Evolutionary conservation across 30 jellyfish, hydroid and myxozoan genomes (phyloP), one percentile per base, ranked within the genome.

Genomic region (Pelagia noctiluca): DNA sequence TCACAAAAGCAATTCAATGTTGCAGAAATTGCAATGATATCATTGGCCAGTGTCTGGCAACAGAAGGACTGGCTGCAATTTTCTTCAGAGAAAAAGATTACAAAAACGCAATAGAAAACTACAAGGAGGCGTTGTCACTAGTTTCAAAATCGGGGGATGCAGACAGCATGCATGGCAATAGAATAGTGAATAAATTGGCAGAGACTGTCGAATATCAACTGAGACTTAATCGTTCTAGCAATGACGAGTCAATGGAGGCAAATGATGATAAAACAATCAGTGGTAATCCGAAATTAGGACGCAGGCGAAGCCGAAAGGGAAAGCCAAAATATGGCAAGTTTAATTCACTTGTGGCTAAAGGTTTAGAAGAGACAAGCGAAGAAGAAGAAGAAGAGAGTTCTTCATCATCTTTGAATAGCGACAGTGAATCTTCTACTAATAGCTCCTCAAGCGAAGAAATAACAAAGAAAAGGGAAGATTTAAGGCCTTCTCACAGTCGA

Each of bases 61-160:
- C 96, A 0, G 98, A 92, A 67, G 98, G 97, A 64, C 65, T 92
- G 30, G 98, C 96, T 18, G 96, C 98, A 18, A 75, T 86, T 0
- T 65, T 74, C 53, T 92, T 79, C 75, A 76, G 96, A 60, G 72
- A 72, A 61, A 54, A 47, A 35, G 84, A 92, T 38, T 92, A 86
- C 80, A 88, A 92, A 28, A 74, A 79, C 37, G 95, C 98, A 3
- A 86, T 92, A 35, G 79, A 74, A 30, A 22, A 63, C 47, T 92
- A 92, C 72, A 86, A 86, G 48, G 95, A 63, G 12, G 91, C 96
- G 29, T 50, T 92, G 35, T 73, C 86, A 22, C 73, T 78, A 10
- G 70, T 92, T 12, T 38, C 98, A 38, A 32, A 33, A 35, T 48
- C 88, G 12, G 80, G 70, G 21, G 69, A 32, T 24, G 61, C 19